Percentiles rank a stretch among this genome's conserved stretches.
Conservation (phyloP, 1,140 invertebrate genomes). For the Cardiocondyla obscurior region DNA sequence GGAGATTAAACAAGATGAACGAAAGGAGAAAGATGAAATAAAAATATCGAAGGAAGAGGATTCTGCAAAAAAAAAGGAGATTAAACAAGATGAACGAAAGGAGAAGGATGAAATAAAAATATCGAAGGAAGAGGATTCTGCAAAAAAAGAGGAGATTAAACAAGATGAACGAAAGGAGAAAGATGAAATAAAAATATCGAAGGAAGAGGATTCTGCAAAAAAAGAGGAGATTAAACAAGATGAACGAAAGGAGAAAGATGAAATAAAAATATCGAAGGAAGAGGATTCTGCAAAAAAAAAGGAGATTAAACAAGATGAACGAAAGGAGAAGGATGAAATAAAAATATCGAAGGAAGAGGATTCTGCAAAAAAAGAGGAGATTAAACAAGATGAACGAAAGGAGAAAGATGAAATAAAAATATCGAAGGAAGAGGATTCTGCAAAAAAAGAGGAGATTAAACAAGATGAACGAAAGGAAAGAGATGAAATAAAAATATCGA, state of each 20-base stretch:
- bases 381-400: not conserved
- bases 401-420: not conserved
- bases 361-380: not conserved
- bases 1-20: slow-evolving; percentile 43
- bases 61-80: not conserved
- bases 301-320: slow-evolving; percentile 43
- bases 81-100: not conserved
- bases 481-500: slow-evolving; percentile 12
- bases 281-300: slow-evolving; percentile 41
- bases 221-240: not conserved
- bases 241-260: not conserved
- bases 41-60: slow-evolving; percentile 21
- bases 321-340: slow-evolving; percentile 27
- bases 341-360: slow-evolving; percentile 21
- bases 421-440: no score
- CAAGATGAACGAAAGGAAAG: slow-evolving; percentile 41
- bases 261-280: not conserved
- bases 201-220: slow-evolving; percentile 18
- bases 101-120: not conserved
- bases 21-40: slow-evolving; percentile 26
- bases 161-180: slow-evolving; percentile 41
- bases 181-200: slow-evolving; percentile 12
- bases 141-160: slow-evolving; percentile 42
- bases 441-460: slow-evolving; percentile 42
- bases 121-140: no score